Conservation (phyloP, 2,113 vertebrate genomes). For the Ictalurus furcatus region DNA sequence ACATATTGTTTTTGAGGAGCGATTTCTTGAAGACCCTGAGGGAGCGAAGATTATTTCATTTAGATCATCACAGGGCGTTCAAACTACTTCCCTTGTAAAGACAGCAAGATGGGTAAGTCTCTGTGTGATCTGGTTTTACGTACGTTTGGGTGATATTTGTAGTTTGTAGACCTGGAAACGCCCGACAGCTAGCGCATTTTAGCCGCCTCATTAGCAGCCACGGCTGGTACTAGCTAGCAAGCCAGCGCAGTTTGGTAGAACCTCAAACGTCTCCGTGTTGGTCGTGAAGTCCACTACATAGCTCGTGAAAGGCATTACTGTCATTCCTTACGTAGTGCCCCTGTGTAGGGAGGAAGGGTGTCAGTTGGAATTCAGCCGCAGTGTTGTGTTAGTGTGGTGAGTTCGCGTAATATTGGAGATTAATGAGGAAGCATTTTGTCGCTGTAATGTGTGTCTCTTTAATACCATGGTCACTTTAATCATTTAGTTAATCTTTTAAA, state of each 20-base stretch:
- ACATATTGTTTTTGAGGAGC: constrained; percentile 76
- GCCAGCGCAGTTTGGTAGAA: not conserved
- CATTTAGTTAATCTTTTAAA: not conserved
- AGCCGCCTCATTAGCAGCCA: constrained; percentile 1
- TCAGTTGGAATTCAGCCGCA: not conserved
- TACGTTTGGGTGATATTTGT: not conserved
- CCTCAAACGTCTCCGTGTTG: not conserved
- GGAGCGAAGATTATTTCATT: constrained; percentile 53
- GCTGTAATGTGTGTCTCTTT: not conserved
- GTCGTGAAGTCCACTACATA: not conserved
- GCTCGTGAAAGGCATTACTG: not conserved
- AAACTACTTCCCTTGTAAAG: constrained; percentile 24
- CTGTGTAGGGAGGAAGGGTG: not conserved
- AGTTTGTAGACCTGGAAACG: not conserved
- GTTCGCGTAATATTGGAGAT: not conserved
- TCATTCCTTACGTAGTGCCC: not conserved
- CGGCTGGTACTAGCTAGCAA: not conserved
- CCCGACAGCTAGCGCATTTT: not conserved
- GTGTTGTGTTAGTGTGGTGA: not conserved
- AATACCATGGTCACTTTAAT: too few species aligned
- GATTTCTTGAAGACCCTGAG: constrained; percentile 60
- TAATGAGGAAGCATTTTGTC: too few species aligned
- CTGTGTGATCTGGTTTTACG: not conserved
- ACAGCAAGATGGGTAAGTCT: constrained; percentile 72
- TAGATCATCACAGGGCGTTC: constrained; percentile 45